Evolutionary conservation across 2,113 vertebrate species (phyloP).

Genomic region (Mirounga angustirostris): DNA sequence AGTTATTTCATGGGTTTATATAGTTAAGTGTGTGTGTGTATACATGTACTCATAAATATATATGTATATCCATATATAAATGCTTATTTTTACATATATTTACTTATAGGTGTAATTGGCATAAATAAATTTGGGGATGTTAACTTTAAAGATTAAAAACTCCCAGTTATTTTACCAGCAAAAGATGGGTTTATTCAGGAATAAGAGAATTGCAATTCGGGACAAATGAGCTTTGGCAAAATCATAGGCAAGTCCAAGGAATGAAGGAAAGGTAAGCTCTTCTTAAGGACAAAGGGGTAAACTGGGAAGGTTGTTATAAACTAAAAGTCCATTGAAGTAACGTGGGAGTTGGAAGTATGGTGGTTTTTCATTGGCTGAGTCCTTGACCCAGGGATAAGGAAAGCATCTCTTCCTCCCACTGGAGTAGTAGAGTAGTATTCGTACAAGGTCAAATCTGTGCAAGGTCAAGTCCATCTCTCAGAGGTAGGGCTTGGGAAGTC

Average conservation of each 20-base stretch:
- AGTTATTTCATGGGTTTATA: neutral
- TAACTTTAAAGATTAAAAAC: neutral
- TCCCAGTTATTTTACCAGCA: neutral
- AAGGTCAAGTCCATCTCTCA: neutral
- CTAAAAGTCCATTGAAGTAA: neutral
- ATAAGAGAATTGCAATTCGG: neutral
- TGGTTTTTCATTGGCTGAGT: neutral
- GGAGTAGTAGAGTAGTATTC: neutral
- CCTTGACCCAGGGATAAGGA: neutral
- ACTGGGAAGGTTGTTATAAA: neutral
- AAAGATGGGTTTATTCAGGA: neutral
- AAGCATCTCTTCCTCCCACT: neutral
- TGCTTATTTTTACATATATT: neutral
- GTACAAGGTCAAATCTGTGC: neutral
- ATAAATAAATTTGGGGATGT: neutral
- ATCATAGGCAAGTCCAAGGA: neutral
- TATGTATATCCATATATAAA: neutral
- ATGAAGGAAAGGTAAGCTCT: neutral
- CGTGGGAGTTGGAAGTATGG: neutral
- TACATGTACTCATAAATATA: fast-evolving
- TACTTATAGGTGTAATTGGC: neutral
- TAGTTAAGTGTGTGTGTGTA: neutral
- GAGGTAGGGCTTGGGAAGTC: neutral
- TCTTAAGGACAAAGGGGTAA: neutral
- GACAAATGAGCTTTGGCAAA: neutral